A percentile compares a stretch with the other conserved stretches of the same genome.
phyloP scores from a whole-genome alignment of 2,888 invertebrate genomes.

The Amphimallon solstitiale region DNA sequence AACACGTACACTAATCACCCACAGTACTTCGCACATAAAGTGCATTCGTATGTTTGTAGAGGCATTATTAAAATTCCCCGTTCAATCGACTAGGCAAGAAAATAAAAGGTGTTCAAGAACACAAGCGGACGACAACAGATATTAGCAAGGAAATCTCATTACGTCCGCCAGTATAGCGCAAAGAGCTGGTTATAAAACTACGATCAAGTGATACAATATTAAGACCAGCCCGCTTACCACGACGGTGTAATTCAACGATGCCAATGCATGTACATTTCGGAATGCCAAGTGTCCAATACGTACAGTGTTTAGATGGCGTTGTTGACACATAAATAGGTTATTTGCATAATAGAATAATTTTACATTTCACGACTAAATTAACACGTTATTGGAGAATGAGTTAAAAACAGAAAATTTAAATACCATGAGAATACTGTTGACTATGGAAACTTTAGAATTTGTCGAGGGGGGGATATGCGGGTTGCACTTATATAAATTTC shows the following conservation, averaged over 20 bases:
- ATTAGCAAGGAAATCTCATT: conserved; percentile 23
- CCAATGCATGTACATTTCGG: background rate
- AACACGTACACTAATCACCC: too few species aligned
- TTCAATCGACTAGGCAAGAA: background rate
- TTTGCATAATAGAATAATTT: conserved; percentile 2
- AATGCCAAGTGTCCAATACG: too few species aligned
- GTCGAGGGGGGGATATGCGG: too few species aligned
- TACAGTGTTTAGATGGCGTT: background rate
- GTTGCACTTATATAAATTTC: too few species aligned
- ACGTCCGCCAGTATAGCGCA: conserved; percentile 10
- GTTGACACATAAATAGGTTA: conserved; percentile 1
- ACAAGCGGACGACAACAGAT: background rate
- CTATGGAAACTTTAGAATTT: too few species aligned
- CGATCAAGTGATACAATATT: conserved; percentile 21
- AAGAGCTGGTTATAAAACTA: conserved; percentile 19
- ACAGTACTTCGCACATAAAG: background rate
- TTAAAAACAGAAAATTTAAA: background rate
- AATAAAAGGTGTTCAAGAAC: background rate
- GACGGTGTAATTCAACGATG: conserved; percentile 17
- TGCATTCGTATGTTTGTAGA: conserved; percentile 11
- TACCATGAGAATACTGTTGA: too few species aligned
- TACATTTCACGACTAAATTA: conserved; percentile 7
- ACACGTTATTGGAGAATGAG: background rate
- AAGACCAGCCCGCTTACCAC: background rate
- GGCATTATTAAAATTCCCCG: conserved; percentile 7